Evolutionary conservation across 1,140 invertebrate genomes (phyloP).

Genomic region (Bombyx mori): ASM3026992v2 NC_085122.1:6157001-6157500

Average conservation of each 20-base stretch:
- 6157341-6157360: background rate
- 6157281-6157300: background rate
- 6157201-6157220: background rate
- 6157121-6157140: no score
- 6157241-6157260: no score
- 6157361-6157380: background rate
- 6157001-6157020: conserved; percentile 1
- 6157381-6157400: background rate
- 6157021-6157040: conserved; percentile 10
- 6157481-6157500: background rate
- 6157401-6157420: background rate
- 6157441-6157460: background rate
- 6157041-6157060: conserved; percentile 4
- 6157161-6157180: no score
- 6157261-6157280: no score
- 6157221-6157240: no score
- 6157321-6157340: no score
- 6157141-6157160: no score
- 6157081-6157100: conserved; percentile 7
- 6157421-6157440: conserved; percentile 2
- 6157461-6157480: background rate
- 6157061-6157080: conserved; percentile 3
- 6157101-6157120: background rate
- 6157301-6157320: background rate
- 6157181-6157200: background rate